Base-by-base conservation (phyloP, 1,140 invertebrate genomes). In the Halictus rubicundus region DNA sequence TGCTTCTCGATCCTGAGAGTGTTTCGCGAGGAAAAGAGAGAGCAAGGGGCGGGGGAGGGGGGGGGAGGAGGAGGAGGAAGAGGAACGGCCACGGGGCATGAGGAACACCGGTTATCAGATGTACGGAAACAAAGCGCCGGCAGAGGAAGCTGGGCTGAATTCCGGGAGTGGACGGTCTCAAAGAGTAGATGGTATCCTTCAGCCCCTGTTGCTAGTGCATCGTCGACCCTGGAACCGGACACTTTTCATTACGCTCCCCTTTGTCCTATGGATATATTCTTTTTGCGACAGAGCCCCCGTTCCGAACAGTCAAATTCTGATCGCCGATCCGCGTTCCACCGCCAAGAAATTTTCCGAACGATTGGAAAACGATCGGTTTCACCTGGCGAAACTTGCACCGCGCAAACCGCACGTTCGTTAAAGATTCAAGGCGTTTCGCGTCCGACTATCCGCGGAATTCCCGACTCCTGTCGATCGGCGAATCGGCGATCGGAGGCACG, bases 231-330 rank as follows among this genome's bases (percentile, higher is more conserved):
- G 42, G 72, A 80, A 74, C 81, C 74, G 86, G 78, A 89, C 88
- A 88, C 89, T 89, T 90, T 90, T 91, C 88, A 91, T 91, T 90
- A 90, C 79, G 77, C 82, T 61, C 73, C 76, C 82, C 88, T 90
- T 91, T 90, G 88, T 89, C 70, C 84, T 72, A 81, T 87, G 81
- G 79, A 87, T 88, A 87, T 85, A 46, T 12, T 84, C 73, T 83
- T 81, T 84, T 87, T 71, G 54, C 81, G 32, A 68, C 54, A 57
- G 52, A 52, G 84, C 85, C 87, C 87, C 86, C 84, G 83, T 89
- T 88, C 69, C 78, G 76, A 68, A 74, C 69, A 59, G 70, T 66
- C 61, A 69, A 86, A 83, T 79, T 32, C 16, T 7, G 7, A 9
- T 12, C 19, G 25, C 57, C 19, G 60, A 54, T 19, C 37, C 39